Conservation (phyloP, 2,888 invertebrate genomes). For the Epinotia ramella region DNA sequence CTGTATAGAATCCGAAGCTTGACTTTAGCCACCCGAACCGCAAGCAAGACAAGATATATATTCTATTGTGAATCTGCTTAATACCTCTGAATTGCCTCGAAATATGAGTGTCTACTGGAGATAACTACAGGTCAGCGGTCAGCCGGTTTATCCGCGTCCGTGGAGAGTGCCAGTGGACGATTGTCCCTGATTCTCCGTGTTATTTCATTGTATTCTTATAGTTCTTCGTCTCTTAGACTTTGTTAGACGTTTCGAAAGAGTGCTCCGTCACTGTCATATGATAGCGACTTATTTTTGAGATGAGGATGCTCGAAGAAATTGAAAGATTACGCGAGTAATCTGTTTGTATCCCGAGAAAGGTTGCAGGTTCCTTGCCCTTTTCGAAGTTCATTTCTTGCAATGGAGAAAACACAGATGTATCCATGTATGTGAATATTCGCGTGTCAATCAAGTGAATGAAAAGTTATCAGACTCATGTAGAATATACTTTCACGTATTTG, state of each 20-base stretch:
- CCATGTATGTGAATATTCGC: neutral
- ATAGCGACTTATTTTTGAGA: slow-evolving; percentile 32
- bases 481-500: neutral
- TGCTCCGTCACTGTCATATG: slow-evolving; percentile 38
- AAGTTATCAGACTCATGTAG: neutral
- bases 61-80: slow-evolving; percentile 27
- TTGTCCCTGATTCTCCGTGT: slow-evolving; percentile 35
- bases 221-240: slow-evolving; percentile 22
- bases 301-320: slow-evolving; percentile 28
- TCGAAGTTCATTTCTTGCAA: neutral
- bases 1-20: slow-evolving; percentile 15
- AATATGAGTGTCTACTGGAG: slow-evolving; percentile 64
- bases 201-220: slow-evolving; percentile 15
- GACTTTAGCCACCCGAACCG: neutral
- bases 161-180: slow-evolving; percentile 31
- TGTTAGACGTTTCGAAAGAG: slow-evolving; percentile 14
- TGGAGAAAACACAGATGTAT: neutral
- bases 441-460: neutral
- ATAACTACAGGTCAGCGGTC: slow-evolving; percentile 59
- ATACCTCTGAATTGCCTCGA: slow-evolving; percentile 48
- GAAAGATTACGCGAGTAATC: slow-evolving; percentile 28
- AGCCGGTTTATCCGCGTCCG: slow-evolving; percentile 34
- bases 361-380: neutral
- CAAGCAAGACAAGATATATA: slow-evolving; percentile 16
- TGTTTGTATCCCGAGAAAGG: slow-evolving; percentile 9